phyloP scores from a whole-genome alignment of 2,888 invertebrate species.

The Drosophila pegasa region DNA sequence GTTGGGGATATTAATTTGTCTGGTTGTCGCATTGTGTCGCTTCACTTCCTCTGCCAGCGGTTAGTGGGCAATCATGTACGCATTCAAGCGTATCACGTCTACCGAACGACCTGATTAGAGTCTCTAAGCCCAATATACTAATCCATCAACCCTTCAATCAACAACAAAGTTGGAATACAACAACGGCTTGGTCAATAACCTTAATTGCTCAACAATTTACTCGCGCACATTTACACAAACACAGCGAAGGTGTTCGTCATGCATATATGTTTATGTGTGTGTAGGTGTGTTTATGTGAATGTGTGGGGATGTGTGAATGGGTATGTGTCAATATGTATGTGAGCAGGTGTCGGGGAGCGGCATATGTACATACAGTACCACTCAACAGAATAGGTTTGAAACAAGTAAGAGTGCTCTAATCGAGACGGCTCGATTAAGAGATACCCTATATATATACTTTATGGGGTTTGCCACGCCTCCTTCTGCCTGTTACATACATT shows the following conservation, averaged over 20 bases:
- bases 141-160: not conserved
- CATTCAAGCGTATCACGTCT: conserved; percentile 51
- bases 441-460: no score
- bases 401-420: no score
- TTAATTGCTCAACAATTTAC: conserved; percentile 74
- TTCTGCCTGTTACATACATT: no score
- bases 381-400: no score
- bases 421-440: no score
- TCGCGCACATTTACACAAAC: conserved; percentile 18
- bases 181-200: conserved; percentile 71
- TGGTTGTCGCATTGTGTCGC: conserved; percentile 49
- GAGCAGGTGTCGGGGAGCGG: no score
- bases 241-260: conserved; percentile 36
- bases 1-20: conserved; percentile 1
- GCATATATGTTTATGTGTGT: conserved; percentile 22
- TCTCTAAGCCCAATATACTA: no score
- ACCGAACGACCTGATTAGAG: conserved; percentile 10
- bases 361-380: no score
- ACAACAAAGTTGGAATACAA: not conserved
- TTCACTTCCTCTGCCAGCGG: conserved; percentile 30
- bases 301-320: not conserved
- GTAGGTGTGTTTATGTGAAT: conserved; percentile 8
- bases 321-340: conserved; percentile 55
- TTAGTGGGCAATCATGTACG: conserved; percentile 45
- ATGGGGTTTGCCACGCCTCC: no score